Percentiles rank a stretch among this genome's conserved stretches.
phyloP scores from a whole-genome alignment of 2,113 vertebrate species.

The Thinocorus orbignyianus region DNA sequence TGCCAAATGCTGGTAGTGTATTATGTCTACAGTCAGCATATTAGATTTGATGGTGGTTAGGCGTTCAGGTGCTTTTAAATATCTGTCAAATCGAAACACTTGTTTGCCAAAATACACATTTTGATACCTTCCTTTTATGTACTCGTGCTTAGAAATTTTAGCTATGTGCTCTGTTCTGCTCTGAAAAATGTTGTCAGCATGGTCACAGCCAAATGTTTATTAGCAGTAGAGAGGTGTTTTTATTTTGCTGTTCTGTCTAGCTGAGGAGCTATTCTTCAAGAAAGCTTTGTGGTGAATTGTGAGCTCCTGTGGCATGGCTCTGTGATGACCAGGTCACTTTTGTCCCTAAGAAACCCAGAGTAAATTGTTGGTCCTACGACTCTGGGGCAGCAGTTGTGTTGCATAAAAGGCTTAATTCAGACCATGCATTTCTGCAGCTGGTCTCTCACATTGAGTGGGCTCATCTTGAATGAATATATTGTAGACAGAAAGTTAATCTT shows the following conservation, averaged over 20 bases:
- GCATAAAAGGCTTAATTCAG: background rate
- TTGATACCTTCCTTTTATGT: background rate
- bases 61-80: background rate
- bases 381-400: background rate
- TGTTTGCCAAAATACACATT: background rate
- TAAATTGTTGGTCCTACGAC: background rate
- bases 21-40: background rate
- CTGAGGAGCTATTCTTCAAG: background rate
- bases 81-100: background rate
- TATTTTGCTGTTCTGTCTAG: background rate
- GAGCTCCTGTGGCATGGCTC: background rate
- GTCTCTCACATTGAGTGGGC: background rate
- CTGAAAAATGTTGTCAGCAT: background rate
- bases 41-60: background rate
- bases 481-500: background rate
- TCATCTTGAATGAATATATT: background rate
- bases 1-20: background rate
- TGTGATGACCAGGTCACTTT: background rate
- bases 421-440: background rate
- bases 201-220: background rate
- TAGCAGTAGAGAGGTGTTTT: background rate
- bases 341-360: background rate
- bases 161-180: background rate
- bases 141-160: background rate
- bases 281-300: background rate